phyloP scores from a whole-genome alignment of 2,113 vertebrate genomes.

The Bufo gargarizans region DNA sequence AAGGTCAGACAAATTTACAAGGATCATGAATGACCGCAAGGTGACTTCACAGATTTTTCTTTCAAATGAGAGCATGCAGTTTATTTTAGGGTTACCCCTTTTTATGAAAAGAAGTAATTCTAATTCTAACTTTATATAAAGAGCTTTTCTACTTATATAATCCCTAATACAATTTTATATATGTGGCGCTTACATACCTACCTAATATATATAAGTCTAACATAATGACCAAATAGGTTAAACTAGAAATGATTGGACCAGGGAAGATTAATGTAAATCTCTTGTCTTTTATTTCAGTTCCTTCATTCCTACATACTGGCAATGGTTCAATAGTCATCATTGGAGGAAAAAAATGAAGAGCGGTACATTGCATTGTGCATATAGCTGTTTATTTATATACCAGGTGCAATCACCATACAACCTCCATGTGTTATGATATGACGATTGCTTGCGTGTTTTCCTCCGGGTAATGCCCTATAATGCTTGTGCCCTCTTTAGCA shows the following conservation, averaged over 20 bases:
- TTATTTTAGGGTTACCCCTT: no score
- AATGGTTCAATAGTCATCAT: not conserved
- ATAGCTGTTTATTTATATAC: not conserved
- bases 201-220: not conserved
- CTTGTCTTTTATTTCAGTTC: slow-evolving; percentile 1
- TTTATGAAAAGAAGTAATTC: no score
- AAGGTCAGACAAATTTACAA: no score
- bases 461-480: not conserved
- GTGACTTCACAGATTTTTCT: no score
- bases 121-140: no score
- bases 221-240: not conserved
- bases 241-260: not conserved
- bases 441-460: not conserved
- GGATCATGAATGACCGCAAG: no score
- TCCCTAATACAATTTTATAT: no score
- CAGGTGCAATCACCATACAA: not conserved
- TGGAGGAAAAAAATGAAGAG: not conserved
- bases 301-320: not conserved
- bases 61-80: no score
- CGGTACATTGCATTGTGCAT: not conserved
- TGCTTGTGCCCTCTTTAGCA: not conserved
- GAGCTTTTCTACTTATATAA: no score
- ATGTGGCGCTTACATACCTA: no score
- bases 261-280: not conserved
- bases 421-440: not conserved